Evolutionary conservation across 1,140 invertebrate species (phyloP).

Genomic region (Orchesella cincta): DNA sequence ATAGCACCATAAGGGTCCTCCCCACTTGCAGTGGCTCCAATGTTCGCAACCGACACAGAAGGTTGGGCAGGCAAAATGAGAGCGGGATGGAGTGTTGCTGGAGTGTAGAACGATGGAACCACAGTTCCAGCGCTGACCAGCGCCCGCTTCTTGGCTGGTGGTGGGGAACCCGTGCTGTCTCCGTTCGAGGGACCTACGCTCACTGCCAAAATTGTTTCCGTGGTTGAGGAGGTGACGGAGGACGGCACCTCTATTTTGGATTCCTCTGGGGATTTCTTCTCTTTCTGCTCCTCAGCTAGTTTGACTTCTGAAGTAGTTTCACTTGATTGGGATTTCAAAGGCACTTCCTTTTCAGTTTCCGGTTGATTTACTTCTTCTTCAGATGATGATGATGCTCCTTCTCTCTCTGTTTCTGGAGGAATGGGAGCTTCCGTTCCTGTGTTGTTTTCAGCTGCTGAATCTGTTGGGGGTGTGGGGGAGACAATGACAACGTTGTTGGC

Average conservation of each 20-base stretch:
- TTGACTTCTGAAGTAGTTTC: no score
- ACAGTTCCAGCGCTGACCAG: slow-evolving; percentile 2
- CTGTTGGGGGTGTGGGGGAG: neutral
- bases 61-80: slow-evolving; percentile 1
- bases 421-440: no score
- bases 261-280: no score
- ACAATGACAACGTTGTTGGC: slow-evolving; percentile 25
- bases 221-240: neutral
- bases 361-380: no score
- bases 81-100: slow-evolving; percentile 1
- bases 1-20: neutral
- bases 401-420: no score
- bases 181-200: slow-evolving; percentile 1
- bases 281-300: no score
- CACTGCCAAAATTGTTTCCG: slow-evolving; percentile 22
- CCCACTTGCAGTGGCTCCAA: no score
- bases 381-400: no score
- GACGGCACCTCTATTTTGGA: no score
- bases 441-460: no score
- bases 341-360: neutral
- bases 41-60: no score
- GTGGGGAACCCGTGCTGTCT: slow-evolving; percentile 24
- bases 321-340: no score
- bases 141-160: slow-evolving; percentile 21
- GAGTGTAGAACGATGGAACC: slow-evolving; percentile 13